Evolutionary conservation across 2,113 vertebrate species (phyloP), one percentile per base, ranked within the genome.

Genomic region (Noturus placidus): DNA sequence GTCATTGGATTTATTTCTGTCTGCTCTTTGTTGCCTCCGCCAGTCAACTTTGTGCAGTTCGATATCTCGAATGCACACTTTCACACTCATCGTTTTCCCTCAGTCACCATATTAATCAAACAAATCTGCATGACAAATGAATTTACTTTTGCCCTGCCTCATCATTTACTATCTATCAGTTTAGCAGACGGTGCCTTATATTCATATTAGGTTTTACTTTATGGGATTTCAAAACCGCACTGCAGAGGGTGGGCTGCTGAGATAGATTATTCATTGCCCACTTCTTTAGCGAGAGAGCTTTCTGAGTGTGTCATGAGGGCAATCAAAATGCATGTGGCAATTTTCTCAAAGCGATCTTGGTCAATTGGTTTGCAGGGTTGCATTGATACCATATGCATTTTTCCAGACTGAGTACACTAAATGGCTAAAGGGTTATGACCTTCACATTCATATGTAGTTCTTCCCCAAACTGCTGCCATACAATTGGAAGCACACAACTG

Each of bases 1-100:
- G 76, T 82, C 84, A 69, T 63, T 56, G 33, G 85, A 65, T 85
- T 80, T 90, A 88, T 88, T 88, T 88, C 78, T 52, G 54, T 65
- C 70, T 56, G 74, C 76, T 50, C 30, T 80, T 85, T 52, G 50
- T 72, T 79, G 17, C 52, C 63, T 11, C 17, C 33, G 2, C 33
- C 72, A 33, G 70, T 57, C 80, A 79, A 76, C 86, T 30, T 83
- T 35, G 50, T 57, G n/a, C 30, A 27, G 63, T 27, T 38, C 3
- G 3, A 76, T 72, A 72, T 82, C 54, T 42, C 5, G 67, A 79
- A n/a, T n/a, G 11, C 86, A 33, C 63, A 59, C 42, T 27, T 70
- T 56, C 80, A 63, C 59, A 19, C 57, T 35, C 8, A 42, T 19
- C n/a, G 33, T 50, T 46, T 80, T 57, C 8, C 3, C 14, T 54